Evolutionary conservation across 2,797 vertebrate species (phyloP).

Genomic region (Myoxocephalus aenaeus): DNA sequence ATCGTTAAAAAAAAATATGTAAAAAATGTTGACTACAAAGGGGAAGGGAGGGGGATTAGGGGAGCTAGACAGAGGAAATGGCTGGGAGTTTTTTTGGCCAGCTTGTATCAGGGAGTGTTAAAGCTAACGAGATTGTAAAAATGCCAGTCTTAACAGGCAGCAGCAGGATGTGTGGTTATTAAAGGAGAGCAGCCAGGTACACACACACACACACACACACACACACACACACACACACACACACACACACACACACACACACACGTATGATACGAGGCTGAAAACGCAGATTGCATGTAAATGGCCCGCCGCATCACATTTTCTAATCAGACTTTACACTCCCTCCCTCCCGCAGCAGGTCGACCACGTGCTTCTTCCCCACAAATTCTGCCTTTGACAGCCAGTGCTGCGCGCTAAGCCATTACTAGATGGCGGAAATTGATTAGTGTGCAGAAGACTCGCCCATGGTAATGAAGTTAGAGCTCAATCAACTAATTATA

Average conservation of each 20-base stretch:
- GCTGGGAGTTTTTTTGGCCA: conserved; percentile 68
- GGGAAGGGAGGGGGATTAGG: neutral
- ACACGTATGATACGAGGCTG: conserved; percentile 20
- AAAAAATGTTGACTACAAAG: conserved; percentile 55
- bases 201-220: conserved; percentile 27
- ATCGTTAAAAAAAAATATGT: neutral
- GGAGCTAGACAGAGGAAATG: conserved; percentile 78
- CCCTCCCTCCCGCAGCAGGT: conserved; percentile 46
- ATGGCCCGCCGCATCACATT: conserved; percentile 54
- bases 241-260: conserved; percentile 29
- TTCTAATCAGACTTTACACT: conserved; percentile 66
- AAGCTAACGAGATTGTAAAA: conserved; percentile 83
- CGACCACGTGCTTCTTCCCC: conserved; percentile 63
- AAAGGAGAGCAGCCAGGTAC: conserved; percentile 71
- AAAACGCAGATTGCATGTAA: conserved; percentile 68
- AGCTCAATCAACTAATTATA: conserved; percentile 78
- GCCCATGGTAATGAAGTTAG: conserved; percentile 72
- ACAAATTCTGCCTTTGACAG: conserved; percentile 72
- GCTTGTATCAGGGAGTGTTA: conserved; percentile 68
- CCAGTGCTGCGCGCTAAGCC: conserved; percentile 54
- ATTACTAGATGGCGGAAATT: conserved; percentile 72
- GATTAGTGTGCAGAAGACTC: conserved; percentile 71
- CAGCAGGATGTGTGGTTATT: conserved; percentile 70
- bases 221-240: conserved; percentile 18
- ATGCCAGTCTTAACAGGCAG: conserved; percentile 80